Evolutionary conservation across 2,888 invertebrate genomes (phyloP), one percentile per base, ranked within the genome.

Genomic region (Chesias legatella): DNA sequence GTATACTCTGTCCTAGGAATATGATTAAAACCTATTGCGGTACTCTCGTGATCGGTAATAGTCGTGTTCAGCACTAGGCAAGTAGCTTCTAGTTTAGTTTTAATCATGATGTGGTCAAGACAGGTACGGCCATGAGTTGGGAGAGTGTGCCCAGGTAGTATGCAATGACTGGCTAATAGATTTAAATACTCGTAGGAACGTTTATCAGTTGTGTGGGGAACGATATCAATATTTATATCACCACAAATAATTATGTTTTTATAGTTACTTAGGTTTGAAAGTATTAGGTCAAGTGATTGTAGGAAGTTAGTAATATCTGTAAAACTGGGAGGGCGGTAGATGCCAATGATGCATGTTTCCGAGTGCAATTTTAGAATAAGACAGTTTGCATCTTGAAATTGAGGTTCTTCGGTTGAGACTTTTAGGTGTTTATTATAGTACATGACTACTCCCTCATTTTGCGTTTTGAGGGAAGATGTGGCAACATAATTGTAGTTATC

Each of bases 371-470:
- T 31, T 7, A 31, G 7, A 6, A 31, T 7, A 10, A 31, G 2
- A 7, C 31, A 31, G 22, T 33, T 33, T 1, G 33, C 13, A 8
- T 13, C 33, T 9, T 13, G 21, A 7, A 33, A 6, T 2, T 3
- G 10, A 2, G 10, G 33, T 9, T 33, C 33, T 7, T 24, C 24
- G 8, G 1, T 6, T 5, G 33, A n/a, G n/a, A 33, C 9, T 3
- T 25, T 4, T n/a, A 33, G 7, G 3, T 10, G n/a, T 8, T 33
- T 24, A 8, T 11, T 24, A 9, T 24, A 24, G 22, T 33, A 33
- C 7, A 33, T 13, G 2, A 25, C 33, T 10, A 33, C 33, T 1
- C 33, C 33, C 6, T 33, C 33, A 10, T 33, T 33, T 33, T 33
- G 33, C 0, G 24, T 21, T n/a, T 3, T 8, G 24, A 24, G 9